Percentiles rank a stretch among this genome's conserved stretches.
phyloP scores from a whole-genome alignment of 2,888 invertebrate genomes.

The Trissolcus brochymenae region DNA sequence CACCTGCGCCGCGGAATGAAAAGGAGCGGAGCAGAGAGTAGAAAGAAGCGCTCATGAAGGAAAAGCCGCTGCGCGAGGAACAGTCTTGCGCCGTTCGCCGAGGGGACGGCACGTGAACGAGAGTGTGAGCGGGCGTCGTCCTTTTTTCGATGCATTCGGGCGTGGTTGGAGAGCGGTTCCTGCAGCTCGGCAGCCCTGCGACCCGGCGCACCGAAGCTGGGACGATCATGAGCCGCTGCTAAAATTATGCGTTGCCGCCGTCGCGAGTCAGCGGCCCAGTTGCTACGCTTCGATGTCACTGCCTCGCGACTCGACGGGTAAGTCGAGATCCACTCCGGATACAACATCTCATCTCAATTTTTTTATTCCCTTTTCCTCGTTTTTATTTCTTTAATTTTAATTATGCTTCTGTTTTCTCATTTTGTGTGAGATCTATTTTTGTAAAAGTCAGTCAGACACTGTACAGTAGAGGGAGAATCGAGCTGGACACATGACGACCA shows the following conservation, averaged over 20 bases:
- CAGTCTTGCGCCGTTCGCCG: slow-evolving; percentile 48
- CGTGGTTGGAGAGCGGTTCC: slow-evolving; percentile 38
- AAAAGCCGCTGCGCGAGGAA: slow-evolving; percentile 27
- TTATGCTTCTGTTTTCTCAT: too few species aligned
- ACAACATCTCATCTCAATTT: not conserved
- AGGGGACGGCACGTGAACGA: slow-evolving; percentile 18
- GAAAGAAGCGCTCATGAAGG: slow-evolving; percentile 21
- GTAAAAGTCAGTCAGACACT: not conserved
- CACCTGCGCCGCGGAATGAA: slow-evolving; percentile 9
- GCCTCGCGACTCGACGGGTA: slow-evolving; percentile 42
- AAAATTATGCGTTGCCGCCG: slow-evolving; percentile 28
- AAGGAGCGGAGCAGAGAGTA: slow-evolving; percentile 1
- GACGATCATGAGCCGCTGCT: slow-evolving; percentile 18
- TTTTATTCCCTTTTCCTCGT: not conserved
- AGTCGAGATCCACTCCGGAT: slow-evolving; percentile 1
- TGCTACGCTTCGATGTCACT: slow-evolving; percentile 39
- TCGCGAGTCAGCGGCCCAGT: slow-evolving; percentile 45
- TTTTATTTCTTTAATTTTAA: slow-evolving; percentile 1
- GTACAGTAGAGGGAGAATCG: not conserved
- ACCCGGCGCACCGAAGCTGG: slow-evolving; percentile 8
- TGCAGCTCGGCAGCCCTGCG: slow-evolving; percentile 13
- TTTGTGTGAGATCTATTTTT: not conserved
- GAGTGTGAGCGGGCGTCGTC: slow-evolving; percentile 13
- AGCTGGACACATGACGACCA: slow-evolving; percentile 18
- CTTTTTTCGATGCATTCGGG: slow-evolving; percentile 44